Evolutionary conservation across 1,140 invertebrate genomes (phyloP).

Genomic region (Lysiphlebus fabarum): DNA sequence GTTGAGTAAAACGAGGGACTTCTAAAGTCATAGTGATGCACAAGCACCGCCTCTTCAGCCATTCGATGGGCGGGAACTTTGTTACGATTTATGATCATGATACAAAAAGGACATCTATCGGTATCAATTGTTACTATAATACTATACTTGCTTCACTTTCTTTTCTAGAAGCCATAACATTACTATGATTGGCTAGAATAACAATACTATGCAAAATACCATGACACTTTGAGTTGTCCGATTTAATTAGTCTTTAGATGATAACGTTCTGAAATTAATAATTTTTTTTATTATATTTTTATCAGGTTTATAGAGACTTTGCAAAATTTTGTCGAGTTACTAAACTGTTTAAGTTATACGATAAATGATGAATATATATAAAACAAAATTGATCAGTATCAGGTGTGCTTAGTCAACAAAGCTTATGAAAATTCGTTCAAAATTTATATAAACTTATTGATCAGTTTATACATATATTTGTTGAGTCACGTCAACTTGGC

Average conservation of each 20-base stretch:
- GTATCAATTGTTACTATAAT: constrained; percentile 26
- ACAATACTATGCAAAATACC: constrained; percentile 50
- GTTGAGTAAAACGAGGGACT: constrained; percentile 30
- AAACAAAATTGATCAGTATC: too few relatives aligned
- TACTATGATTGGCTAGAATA: constrained; percentile 49
- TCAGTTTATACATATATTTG: too few relatives aligned
- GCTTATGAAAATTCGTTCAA: too few relatives aligned
- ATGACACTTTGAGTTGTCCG: constrained; percentile 43
- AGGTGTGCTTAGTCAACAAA: too few relatives aligned
- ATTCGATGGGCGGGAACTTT: constrained; percentile 52
- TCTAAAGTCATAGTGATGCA: constrained; percentile 33
- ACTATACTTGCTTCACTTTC: constrained; percentile 19
- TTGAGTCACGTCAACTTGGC: too few relatives aligned
- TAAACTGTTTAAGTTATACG: too few relatives aligned
- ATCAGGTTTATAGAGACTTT: too few relatives aligned
- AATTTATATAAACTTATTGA: too few relatives aligned
- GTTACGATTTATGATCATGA: constrained; percentile 48
- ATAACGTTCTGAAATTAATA: constrained; percentile 29
- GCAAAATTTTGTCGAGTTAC: too few relatives aligned
- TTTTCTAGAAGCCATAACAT: constrained; percentile 52
- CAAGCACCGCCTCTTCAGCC: constrained; percentile 48
- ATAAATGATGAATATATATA: too few relatives aligned
- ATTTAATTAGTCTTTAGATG: constrained; percentile 26
- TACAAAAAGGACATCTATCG: constrained; percentile 47
- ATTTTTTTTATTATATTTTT: constrained; percentile 16